Evolutionary conservation across 2,113 vertebrate species (phyloP).

Genomic region (Notarius lentiginosus): DNA sequence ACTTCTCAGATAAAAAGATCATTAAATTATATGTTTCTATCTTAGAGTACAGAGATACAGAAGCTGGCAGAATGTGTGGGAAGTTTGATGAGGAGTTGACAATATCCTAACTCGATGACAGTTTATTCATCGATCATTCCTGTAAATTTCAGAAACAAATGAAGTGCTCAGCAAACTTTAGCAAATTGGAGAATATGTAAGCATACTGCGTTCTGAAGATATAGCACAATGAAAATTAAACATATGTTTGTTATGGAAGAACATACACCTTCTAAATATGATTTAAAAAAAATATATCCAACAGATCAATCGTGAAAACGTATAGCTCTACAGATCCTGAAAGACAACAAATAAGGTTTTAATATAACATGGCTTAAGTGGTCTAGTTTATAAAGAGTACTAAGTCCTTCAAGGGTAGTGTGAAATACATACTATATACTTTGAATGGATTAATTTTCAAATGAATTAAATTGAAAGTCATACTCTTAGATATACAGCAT

Average conservation of each 20-base stretch:
- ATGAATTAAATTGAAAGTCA: background rate
- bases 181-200: background rate
- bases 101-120: constrained; percentile 5
- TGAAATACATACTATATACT: background rate
- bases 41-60: constrained; percentile 10
- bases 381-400: background rate
- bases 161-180: constrained; percentile 2
- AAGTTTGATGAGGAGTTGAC: constrained; percentile 18
- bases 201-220: background rate
- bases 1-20: background rate
- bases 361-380: background rate
- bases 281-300: background rate
- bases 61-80: constrained; percentile 15
- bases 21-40: constrained; percentile 13
- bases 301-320: background rate
- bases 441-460: background rate
- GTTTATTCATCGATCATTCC: constrained; percentile 32
- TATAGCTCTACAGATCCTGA: background rate
- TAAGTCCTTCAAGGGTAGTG: background rate
- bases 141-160: constrained; percentile 15
- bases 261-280: background rate
- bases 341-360: background rate
- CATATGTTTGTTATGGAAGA: background rate
- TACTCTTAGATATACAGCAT: background rate
- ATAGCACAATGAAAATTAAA: background rate